Conservation (phyloP, 2,797 vertebrate species). For the Platyrinchus mystaceus region DNA sequence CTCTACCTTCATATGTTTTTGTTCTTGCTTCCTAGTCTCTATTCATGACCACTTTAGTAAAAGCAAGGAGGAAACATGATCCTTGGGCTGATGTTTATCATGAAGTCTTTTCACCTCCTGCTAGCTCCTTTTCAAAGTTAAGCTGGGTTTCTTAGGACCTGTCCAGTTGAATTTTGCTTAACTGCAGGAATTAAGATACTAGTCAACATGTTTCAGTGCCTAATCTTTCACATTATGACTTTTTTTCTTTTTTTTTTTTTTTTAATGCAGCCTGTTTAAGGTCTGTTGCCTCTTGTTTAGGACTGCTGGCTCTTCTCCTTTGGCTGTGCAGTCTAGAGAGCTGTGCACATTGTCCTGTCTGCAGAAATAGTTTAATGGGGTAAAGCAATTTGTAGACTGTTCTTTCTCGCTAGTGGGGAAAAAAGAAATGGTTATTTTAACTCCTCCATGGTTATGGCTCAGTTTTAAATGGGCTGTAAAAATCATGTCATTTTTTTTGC, state of each 20-base stretch:
- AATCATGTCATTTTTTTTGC: not conserved
- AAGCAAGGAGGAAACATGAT: not conserved
- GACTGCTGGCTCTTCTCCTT: not conserved
- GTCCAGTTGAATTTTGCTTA: not conserved
- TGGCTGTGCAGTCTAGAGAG: not conserved
- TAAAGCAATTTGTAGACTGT: not conserved
- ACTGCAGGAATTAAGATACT: not conserved
- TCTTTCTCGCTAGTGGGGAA: not conserved
- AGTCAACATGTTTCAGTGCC: not conserved
- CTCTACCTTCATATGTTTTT: not conserved
- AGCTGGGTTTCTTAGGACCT: not conserved
- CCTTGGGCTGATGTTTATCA: not conserved
- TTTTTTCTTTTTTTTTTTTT: not conserved
- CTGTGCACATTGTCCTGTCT: not conserved
- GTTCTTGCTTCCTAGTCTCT: not conserved
- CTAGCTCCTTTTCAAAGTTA: not conserved
- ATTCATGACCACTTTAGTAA: not conserved
- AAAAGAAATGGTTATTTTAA: not conserved
- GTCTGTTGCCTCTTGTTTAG: not conserved
- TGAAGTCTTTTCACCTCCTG: not conserved
- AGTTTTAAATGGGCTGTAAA: not conserved
- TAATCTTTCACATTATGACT: not conserved
- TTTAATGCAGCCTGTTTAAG: not conserved
- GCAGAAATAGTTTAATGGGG: not conserved
- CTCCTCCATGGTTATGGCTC: conserved; percentile 10